A percentile compares a stretch with the other conserved stretches of the same genome.
These are phyloP conservation scores for Rhabditoides inermis DNA, from an alignment of 2,888 invertebrate species.

Conservation along the genomic window DNA sequence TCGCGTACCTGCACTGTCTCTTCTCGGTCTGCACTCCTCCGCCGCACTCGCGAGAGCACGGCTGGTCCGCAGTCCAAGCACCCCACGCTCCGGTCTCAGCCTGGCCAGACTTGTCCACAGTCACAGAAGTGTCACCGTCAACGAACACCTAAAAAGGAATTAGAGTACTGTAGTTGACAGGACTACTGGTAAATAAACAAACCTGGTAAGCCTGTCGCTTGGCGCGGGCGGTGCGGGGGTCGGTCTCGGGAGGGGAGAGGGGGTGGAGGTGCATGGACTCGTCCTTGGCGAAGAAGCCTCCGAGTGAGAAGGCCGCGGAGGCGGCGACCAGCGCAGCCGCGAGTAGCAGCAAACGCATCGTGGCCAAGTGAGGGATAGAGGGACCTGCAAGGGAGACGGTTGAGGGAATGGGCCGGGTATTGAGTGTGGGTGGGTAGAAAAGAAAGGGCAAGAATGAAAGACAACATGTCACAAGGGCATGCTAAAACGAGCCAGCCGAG, in stretches of 20 bases:
- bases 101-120: constrained; percentile 46
- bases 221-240: constrained; percentile 26
- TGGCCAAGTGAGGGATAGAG: too few relatives aligned
- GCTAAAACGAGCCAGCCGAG: constrained; percentile 1
- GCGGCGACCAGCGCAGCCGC: constrained; percentile 15
- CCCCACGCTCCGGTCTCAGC: constrained; percentile 55
- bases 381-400: too few relatives aligned
- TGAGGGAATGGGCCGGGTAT: too few relatives aligned
- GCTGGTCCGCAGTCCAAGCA: constrained; percentile 73
- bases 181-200: not conserved
- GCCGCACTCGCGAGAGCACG: constrained; percentile 80
- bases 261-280: constrained; percentile 32
- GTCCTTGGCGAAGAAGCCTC: constrained; percentile 10
- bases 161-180: not conserved
- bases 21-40: constrained; percentile 81
- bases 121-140: constrained; percentile 45
- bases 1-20: constrained; percentile 56
- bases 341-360: constrained; percentile 21
- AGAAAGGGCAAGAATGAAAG: too few relatives aligned
- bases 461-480: not conserved
- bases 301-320: constrained; percentile 21
- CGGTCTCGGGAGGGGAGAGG: constrained; percentile 35
- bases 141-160: constrained; percentile 25
- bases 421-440: too few relatives aligned
- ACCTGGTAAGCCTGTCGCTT: constrained; percentile 51